phyloP scores from a whole-genome alignment of 1,140 invertebrate species.

The Drosophila kikkawai region DNA sequence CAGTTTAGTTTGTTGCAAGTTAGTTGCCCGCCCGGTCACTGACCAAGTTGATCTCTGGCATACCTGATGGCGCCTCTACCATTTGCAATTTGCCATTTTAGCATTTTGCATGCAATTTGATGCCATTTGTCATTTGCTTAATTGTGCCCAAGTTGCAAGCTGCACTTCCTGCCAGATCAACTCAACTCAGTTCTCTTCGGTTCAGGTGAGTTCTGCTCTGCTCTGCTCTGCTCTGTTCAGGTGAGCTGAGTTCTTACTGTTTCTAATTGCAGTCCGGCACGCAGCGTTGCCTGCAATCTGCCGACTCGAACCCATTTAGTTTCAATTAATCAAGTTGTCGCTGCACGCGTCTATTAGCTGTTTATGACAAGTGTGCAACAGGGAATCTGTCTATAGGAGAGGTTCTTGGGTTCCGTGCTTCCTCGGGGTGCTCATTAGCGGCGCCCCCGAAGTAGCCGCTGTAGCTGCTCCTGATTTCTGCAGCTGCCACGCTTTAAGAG shows the following conservation, averaged over 20 bases:
- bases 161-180: conserved; percentile 44
- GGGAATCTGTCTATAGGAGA: conserved; percentile 20
- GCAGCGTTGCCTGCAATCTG: conserved; percentile 30
- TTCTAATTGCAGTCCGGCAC: conserved; percentile 53
- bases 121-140: conserved; percentile 83
- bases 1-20: conserved; percentile 21
- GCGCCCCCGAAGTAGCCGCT: conserved; percentile 60
- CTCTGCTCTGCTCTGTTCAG: not conserved
- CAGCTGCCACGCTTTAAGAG: not conserved
- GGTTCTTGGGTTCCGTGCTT: not conserved
- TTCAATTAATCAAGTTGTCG: conserved; percentile 81
- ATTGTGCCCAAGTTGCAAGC: conserved; percentile 63
- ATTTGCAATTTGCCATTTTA: conserved; percentile 56
- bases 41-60: conserved; percentile 54
- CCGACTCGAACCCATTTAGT: conserved; percentile 63
- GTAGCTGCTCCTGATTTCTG: conserved; percentile 5
- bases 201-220: conserved; percentile 1
- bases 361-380: conserved; percentile 65
- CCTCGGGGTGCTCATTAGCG: conserved; percentile 63
- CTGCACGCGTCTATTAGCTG: conserved; percentile 79
- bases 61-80: conserved; percentile 45
- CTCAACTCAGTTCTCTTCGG: not conserved
- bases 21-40: conserved; percentile 57
- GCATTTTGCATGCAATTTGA: conserved; percentile 80
- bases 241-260: conserved; percentile 38